Conservation (phyloP, 2,113 vertebrate genomes). For the Glareola pratincola region DNA sequence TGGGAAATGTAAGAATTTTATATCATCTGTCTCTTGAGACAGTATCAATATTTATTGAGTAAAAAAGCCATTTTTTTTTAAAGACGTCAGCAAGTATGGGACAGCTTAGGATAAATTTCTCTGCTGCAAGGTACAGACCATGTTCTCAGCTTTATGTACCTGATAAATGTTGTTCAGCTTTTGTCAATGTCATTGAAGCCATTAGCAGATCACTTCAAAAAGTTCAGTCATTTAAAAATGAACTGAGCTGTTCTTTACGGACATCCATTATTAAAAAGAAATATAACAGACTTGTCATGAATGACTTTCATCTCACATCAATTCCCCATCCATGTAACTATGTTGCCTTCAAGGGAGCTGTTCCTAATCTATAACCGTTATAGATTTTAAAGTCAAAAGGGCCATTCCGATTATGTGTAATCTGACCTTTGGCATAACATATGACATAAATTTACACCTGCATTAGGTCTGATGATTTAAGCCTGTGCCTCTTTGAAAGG, state of each 20-base stretch:
- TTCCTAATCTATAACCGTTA: conserved; percentile 38
- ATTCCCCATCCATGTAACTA: neutral
- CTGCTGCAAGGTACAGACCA: neutral
- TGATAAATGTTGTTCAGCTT: conserved; percentile 51
- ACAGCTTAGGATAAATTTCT: neutral
- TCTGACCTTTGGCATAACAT: conserved; percentile 47
- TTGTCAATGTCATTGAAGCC: conserved; percentile 34
- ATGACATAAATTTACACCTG: conserved; percentile 36
- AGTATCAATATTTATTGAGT: conserved; percentile 55
- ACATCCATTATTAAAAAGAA: conserved; percentile 28
- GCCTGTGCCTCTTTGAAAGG: neutral
- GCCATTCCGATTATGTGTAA: conserved; percentile 42
- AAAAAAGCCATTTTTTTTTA: neutral
- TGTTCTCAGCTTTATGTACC: conserved; percentile 16
- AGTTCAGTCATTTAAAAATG: conserved; percentile 49
- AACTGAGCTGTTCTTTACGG: conserved; percentile 48
- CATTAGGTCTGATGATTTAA: conserved; percentile 34
- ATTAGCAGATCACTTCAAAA: conserved; percentile 51
- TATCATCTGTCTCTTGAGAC: conserved; percentile 45
- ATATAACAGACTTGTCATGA: conserved; percentile 29
- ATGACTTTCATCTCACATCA: conserved; percentile 51
- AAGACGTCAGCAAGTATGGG: neutral
- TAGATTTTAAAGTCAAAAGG: conserved; percentile 32
- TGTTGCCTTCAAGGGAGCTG: conserved; percentile 1
- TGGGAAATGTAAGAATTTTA: conserved; percentile 44